Evolutionary conservation across 2,797 vertebrate species (phyloP).

Genomic region (Acridotheres tristis): DNA sequence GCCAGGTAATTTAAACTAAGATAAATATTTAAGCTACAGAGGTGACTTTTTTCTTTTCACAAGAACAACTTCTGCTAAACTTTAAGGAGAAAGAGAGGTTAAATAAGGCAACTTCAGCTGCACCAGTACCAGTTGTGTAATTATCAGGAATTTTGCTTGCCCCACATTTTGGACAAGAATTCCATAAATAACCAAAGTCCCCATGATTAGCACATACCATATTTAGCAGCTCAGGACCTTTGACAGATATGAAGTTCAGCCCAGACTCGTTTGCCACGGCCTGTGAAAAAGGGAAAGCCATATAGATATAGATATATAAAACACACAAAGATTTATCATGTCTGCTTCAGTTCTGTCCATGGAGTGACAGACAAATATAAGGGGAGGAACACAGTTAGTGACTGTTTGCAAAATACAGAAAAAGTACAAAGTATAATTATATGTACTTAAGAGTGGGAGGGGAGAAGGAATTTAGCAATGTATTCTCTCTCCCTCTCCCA

Average conservation of each 20-base stretch:
- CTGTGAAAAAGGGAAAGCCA: constrained; percentile 69
- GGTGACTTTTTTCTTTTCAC: neutral
- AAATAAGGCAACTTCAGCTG: neutral
- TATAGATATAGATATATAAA: neutral
- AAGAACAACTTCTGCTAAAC: neutral
- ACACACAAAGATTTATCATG: neutral
- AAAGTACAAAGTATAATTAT: neutral
- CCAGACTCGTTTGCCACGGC: constrained; percentile 96
- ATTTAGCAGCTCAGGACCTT: constrained; percentile 95
- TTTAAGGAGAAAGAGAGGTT: neutral
- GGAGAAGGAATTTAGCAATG: neutral
- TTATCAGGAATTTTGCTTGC: neutral
- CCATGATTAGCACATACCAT: constrained; percentile 84
- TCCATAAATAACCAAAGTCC: neutral
- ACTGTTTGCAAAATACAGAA: neutral
- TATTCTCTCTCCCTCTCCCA: neutral
- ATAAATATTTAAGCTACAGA: neutral
- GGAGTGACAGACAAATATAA: neutral
- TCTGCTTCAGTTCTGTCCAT: neutral
- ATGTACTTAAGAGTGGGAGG: neutral
- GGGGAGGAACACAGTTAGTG: neutral
- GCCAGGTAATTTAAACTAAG: neutral
- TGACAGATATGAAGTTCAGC: constrained; percentile 97
- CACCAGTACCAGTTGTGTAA: neutral
- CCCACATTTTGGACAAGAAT: neutral